A percentile compares a stretch with the other conserved stretches of the same genome.
phyloP scores from a whole-genome alignment of 2,888 invertebrate genomes.

The Drosophila formosana region DNA sequence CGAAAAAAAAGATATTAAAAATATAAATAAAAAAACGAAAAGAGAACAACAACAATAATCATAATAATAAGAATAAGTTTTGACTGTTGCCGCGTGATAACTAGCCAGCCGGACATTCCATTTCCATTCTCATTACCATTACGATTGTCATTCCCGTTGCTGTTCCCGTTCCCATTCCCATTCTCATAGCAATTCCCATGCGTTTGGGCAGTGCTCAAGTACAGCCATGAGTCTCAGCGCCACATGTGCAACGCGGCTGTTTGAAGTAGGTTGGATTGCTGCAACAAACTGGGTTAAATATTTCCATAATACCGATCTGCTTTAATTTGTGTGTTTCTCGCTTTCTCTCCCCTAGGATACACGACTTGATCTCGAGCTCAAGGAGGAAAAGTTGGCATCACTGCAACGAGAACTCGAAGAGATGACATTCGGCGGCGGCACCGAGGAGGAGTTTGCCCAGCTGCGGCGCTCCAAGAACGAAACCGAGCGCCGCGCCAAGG shows the following conservation, averaged over 20 bases:
- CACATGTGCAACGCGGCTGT: conserved; percentile 66
- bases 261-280: conserved; percentile 57
- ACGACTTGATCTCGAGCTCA: conserved; percentile 94
- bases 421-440: conserved; percentile 91
- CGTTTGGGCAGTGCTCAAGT: conserved; percentile 38
- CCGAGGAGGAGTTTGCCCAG: conserved; percentile 93
- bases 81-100: conserved; percentile 46
- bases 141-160: conserved; percentile 13
- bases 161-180: conserved; percentile 7
- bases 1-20: conserved; percentile 50
- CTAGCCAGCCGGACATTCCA: conserved; percentile 43
- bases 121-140: conserved; percentile 29
- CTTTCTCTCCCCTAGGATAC: conserved; percentile 88
- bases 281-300: conserved; percentile 8
- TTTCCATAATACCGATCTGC: not conserved
- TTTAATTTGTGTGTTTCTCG: not conserved
- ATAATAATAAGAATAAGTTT: conserved; percentile 45
- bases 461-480: conserved; percentile 94
- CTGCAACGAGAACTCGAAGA: conserved; percentile 94
- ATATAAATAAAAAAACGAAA: conserved; percentile 28
- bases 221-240: conserved; percentile 73
- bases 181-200: conserved; percentile 29
- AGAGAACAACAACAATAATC: conserved; percentile 26
- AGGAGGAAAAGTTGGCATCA: conserved; percentile 93
- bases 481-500: conserved; percentile 92